phyloP scores from a whole-genome alignment of 2,888 invertebrate genomes.

The Coelopa pilipes region DNA sequence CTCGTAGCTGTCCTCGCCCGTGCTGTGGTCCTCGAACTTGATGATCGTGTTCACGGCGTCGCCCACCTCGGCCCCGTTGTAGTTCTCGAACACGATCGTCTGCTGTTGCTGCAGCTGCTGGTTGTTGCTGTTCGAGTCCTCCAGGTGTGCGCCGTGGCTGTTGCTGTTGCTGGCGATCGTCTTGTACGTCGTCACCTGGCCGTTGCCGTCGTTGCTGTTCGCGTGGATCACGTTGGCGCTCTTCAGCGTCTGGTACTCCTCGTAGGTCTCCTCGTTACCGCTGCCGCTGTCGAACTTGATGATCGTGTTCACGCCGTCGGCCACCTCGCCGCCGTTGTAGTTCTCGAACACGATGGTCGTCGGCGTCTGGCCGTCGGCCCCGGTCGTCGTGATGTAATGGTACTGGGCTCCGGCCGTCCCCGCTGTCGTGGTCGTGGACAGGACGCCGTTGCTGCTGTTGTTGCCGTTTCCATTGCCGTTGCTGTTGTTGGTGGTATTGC shows the following conservation, averaged over 20 bases:
- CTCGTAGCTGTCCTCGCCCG: constrained; percentile 54
- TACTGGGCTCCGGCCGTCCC: constrained; percentile 49
- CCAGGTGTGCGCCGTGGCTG: not conserved
- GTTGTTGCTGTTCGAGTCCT: constrained; percentile 4
- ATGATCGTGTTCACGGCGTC: constrained; percentile 42
- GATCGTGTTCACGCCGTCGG: constrained; percentile 52
- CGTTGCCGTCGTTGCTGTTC: not conserved
- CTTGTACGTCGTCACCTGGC: not conserved
- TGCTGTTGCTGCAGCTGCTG: constrained; percentile 3
- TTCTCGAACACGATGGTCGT: constrained; percentile 61
- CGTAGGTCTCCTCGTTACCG: constrained; percentile 22
- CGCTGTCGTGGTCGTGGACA: constrained; percentile 7
- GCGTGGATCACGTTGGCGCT: not conserved
- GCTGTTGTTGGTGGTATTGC: constrained; percentile 45
- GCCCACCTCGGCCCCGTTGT: constrained; percentile 27
- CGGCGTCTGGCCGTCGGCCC: constrained; percentile 57
- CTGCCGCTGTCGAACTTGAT: constrained; percentile 52
- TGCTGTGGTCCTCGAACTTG: constrained; percentile 47
- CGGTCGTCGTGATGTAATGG: constrained; percentile 60
- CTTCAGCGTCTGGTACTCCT: constrained; percentile 27
- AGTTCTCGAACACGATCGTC: constrained; percentile 28
- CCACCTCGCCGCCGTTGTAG: constrained; percentile 54
- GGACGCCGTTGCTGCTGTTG: constrained; percentile 40
- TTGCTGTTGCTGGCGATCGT: not conserved
- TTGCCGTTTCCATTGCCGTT: constrained; percentile 32